Evolutionary conservation across 2,888 invertebrate species (phyloP).

Genomic region (Balanococcus diminutus): DNA sequence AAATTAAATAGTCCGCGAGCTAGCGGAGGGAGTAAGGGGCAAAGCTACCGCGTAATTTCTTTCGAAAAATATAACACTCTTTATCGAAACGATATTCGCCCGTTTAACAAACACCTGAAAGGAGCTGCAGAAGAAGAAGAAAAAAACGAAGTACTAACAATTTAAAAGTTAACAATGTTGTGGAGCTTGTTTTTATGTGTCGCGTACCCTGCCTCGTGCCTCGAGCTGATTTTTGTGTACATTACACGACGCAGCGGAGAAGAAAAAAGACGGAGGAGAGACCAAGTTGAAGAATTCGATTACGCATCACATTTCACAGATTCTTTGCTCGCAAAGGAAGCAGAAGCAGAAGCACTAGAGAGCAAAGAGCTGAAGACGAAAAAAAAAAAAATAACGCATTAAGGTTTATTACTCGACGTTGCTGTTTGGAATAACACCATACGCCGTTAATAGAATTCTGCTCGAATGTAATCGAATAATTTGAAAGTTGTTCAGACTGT

Average conservation of each 20-base stretch:
- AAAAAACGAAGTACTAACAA: background rate
- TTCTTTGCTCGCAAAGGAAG: background rate
- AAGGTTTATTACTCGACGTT: constrained; percentile 44
- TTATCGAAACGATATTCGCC: constrained; percentile 15
- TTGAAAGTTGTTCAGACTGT: constrained; percentile 46
- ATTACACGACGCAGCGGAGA: background rate
- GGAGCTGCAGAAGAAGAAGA: background rate
- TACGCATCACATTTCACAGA: constrained; percentile 38
- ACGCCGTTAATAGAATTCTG: constrained; percentile 45
- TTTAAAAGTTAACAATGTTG: constrained; percentile 31
- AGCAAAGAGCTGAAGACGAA: background rate
- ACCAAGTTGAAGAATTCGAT: constrained; percentile 36
- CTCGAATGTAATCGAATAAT: constrained; percentile 45
- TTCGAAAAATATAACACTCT: background rate
- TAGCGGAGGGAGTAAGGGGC: background rate
- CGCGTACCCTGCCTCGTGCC: background rate
- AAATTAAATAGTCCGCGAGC: background rate
- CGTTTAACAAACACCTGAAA: background rate
- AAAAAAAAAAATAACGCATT: constrained; percentile 8
- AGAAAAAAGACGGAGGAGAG: background rate
- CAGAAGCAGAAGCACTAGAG: background rate
- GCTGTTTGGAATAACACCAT: constrained; percentile 46
- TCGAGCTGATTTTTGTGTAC: background rate
- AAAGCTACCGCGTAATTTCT: constrained; percentile 9
- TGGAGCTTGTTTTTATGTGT: background rate